Evolutionary conservation across 1,140 invertebrate genomes (phyloP).

Genomic region (Calliphora vicina): DNA sequence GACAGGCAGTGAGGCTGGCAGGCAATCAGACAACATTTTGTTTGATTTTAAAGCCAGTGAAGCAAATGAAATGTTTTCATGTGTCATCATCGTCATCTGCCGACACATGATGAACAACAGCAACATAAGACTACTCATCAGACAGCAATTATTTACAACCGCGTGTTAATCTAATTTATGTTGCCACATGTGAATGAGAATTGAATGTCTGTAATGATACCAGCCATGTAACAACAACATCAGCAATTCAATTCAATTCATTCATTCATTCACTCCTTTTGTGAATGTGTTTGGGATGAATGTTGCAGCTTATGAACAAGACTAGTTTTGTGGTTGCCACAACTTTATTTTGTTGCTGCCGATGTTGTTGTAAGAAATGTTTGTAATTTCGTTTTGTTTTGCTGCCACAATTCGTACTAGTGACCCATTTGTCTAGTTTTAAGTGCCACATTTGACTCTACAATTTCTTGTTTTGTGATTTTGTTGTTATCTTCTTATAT

Average conservation of each 20-base stretch:
- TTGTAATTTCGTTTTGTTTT: neutral
- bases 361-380: neutral
- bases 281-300: no score
- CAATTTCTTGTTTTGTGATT: neutral
- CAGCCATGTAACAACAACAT: no score
- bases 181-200: neutral
- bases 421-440: neutral
- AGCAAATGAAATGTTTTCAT: neutral
- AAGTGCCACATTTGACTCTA: no score
- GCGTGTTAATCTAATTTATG: neutral
- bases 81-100: neutral
- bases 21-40: neutral
- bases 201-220: no score
- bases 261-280: no score
- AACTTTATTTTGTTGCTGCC: no score
- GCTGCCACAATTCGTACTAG: neutral
- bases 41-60: neutral
- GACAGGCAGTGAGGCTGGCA: no score
- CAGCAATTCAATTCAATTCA: no score
- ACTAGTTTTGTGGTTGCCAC: no score
- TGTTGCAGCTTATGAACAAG: no score
- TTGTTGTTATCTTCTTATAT: neutral
- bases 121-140: neutral
- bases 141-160: neutral
- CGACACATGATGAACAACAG: neutral